Conservation (phyloP, 1,140 invertebrate species). For the Apis dorsata region DNA sequence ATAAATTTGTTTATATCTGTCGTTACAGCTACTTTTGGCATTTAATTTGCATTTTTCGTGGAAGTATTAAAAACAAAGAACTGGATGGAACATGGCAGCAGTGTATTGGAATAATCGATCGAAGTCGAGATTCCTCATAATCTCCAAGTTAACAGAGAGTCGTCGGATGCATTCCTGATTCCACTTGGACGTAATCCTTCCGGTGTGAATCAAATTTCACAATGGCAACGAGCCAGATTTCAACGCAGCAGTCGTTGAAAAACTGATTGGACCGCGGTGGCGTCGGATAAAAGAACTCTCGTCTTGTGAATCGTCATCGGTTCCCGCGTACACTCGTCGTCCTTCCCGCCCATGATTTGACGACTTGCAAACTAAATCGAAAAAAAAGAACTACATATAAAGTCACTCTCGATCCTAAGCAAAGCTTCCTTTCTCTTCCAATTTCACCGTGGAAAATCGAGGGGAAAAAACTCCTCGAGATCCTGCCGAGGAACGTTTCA, state of each 20-base stretch:
- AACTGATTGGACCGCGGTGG: not conserved
- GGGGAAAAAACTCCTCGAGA: no score
- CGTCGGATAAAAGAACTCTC: not conserved
- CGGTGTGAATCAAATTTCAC: constrained; percentile 13
- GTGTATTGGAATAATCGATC: no score
- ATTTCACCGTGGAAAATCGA: not conserved
- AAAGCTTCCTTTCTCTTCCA: not conserved
- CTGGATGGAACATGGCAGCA: no score
- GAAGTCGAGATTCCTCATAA: not conserved
- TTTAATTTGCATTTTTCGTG: no score
- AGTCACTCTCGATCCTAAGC: not conserved
- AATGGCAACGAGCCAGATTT: constrained; percentile 39
- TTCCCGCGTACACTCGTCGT: not conserved
- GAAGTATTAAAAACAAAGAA: no score
- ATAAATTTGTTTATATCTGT: no score
- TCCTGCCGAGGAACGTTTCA: no score
- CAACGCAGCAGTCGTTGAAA: constrained; percentile 15
- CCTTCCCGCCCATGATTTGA: not conserved
- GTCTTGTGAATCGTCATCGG: not conserved
- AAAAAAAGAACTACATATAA: not conserved
- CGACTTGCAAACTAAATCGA: no score
- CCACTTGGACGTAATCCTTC: constrained; percentile 25
- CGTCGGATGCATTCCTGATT: not conserved
- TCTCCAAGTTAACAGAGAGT: not conserved
- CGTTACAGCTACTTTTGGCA: no score